A percentile compares a stretch with the other conserved stretches of the same genome.
Conservation (phyloP, 1,140 invertebrate genomes). For the Apis dorsata region DNA sequence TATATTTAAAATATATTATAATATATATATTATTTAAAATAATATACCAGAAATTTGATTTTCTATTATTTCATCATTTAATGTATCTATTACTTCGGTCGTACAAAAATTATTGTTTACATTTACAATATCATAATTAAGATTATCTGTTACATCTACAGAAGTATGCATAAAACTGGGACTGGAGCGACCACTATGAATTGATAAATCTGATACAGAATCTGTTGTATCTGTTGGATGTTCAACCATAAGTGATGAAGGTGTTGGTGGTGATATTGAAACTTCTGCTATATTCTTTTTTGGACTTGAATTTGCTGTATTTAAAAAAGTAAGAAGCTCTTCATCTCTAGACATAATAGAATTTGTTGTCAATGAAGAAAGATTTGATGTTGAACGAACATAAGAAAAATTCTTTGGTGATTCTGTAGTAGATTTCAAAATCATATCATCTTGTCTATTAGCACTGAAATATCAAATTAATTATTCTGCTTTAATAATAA, state of each 20-base stretch:
- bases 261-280: conserved; percentile 59
- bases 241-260: conserved; percentile 66
- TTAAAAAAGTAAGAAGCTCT: conserved; percentile 63
- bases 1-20: not conserved
- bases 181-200: conserved; percentile 66
- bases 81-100: not conserved
- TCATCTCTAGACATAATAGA: conserved; percentile 49
- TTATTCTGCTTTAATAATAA: not conserved
- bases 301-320: conserved; percentile 59
- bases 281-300: conserved; percentile 42
- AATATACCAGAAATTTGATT: conserved; percentile 20
- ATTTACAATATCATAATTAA: conserved; percentile 3
- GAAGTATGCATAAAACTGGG: conserved; percentile 62
- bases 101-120: conserved; percentile 4
- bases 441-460: conserved; percentile 12
- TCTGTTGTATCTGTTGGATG: conserved; percentile 66
- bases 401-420: conserved; percentile 31
- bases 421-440: conserved; percentile 27
- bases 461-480: conserved; percentile 29
- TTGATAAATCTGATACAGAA: conserved; percentile 67
- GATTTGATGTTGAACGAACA: conserved; percentile 38
- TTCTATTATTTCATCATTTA: conserved; percentile 6
- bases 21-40: conserved; percentile 33
- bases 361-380: conserved; percentile 47
- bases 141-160: conserved; percentile 43